Evolutionary conservation across 92 coral and sea anemone genomes (phyloP).

Genomic region (Micromussa lordhowensis): DNA sequence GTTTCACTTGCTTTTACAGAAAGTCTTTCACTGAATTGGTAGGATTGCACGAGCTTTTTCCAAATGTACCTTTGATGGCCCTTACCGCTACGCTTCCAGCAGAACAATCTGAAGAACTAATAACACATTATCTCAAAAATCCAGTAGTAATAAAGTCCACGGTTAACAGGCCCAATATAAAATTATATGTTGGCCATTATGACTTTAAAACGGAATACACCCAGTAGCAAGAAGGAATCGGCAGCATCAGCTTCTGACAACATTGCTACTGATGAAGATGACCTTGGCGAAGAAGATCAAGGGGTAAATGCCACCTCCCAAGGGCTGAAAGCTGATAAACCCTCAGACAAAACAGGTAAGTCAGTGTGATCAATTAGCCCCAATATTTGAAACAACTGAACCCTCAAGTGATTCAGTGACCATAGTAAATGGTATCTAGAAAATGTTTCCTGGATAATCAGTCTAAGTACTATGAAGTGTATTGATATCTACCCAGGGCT

Average conservation of each 20-base stretch:
- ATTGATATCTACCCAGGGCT: no score
- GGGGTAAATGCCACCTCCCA: background rate
- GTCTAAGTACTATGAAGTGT: no score
- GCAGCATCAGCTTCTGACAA: background rate
- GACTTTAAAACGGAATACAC: background rate
- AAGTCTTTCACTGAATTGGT: background rate
- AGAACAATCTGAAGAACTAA: background rate
- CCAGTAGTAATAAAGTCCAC: background rate
- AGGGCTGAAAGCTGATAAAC: no score
- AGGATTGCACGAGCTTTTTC: background rate
- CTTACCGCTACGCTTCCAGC: background rate
- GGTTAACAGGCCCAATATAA: background rate
- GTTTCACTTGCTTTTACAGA: background rate
- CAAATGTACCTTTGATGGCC: background rate
- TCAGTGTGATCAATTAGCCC: no score
- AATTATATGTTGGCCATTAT: background rate
- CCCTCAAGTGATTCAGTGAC: no score
- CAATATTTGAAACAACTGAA: no score
- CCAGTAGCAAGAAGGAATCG: background rate
- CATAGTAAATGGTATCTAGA: no score
- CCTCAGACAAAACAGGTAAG: no score
- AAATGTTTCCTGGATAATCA: no score
- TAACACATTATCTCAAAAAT: background rate
- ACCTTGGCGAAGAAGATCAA: background rate
- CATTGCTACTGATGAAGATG: background rate